Evolutionary conservation across 2,797 vertebrate species (phyloP).

Genomic region (Enteromius mattozi): DNA sequence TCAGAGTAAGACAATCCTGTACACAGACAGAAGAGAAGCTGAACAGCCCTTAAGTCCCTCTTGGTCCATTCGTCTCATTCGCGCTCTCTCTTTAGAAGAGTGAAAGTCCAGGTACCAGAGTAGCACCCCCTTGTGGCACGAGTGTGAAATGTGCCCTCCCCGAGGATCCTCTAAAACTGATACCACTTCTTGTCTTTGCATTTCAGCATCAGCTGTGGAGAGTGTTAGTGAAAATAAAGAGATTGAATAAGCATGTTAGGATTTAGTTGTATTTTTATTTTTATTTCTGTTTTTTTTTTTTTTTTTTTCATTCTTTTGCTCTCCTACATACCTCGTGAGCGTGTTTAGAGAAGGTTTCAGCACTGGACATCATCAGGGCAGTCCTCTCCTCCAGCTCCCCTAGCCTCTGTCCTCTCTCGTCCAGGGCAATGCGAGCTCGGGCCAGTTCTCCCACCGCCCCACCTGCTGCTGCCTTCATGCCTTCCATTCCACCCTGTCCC

Average conservation of each 20-base stretch:
- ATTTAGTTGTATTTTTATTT: neutral
- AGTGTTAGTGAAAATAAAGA: slow-evolving; percentile 50
- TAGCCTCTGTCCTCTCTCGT: slow-evolving; percentile 93
- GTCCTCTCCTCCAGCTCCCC: slow-evolving; percentile 96
- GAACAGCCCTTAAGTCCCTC: slow-evolving; percentile 67
- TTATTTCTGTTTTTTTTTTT: neutral
- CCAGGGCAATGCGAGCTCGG: slow-evolving; percentile 90
- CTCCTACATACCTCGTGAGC: slow-evolving; percentile 87
- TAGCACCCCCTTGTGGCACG: slow-evolving; percentile 58
- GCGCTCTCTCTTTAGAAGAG: slow-evolving; percentile 63
- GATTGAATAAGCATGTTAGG: neutral
- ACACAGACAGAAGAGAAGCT: slow-evolving; percentile 67
- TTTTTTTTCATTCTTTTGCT: neutral
- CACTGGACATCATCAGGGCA: slow-evolving; percentile 94
- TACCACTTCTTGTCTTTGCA: slow-evolving; percentile 99
- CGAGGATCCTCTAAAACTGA: slow-evolving; percentile 86
- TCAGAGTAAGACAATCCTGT: slow-evolving; percentile 60
- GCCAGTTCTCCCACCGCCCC: slow-evolving; percentile 91
- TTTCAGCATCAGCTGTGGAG: slow-evolving; percentile 94
- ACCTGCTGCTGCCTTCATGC: slow-evolving; percentile 88
- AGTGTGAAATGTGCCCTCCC: slow-evolving; percentile 51
- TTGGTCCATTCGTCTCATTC: slow-evolving; percentile 33
- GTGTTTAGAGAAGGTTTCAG: slow-evolving; percentile 94
- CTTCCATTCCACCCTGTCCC: slow-evolving; percentile 88
- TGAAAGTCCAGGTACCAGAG: slow-evolving; percentile 69